phyloP scores from a whole-genome alignment of 2,888 invertebrate genomes.

The Pammene fasciana region DNA sequence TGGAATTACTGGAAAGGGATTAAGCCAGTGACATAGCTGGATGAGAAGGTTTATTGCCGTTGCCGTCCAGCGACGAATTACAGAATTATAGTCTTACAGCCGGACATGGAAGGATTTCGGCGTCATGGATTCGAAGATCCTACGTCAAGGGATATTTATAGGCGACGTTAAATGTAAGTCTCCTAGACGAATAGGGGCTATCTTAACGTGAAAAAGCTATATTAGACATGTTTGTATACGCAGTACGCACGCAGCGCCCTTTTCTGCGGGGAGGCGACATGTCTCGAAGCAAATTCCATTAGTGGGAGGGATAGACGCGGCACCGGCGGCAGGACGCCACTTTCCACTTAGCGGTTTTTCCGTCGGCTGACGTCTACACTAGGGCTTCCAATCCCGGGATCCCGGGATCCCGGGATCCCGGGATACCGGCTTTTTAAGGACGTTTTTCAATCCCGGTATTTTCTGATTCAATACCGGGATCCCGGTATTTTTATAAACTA shows the following conservation, averaged over 20 bases:
- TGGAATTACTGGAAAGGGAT: conserved; percentile 43
- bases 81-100: conserved; percentile 47
- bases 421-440: no score
- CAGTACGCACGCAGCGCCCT: conserved; percentile 46
- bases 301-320: conserved; percentile 53
- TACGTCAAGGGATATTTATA: conserved; percentile 33
- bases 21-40: conserved; percentile 39
- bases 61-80: conserved; percentile 53
- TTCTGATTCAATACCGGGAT: no score
- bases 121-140: conserved; percentile 51
- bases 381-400: no score
- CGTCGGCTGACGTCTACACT: conserved; percentile 47
- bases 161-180: conserved; percentile 16
- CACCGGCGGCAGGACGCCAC: conserved; percentile 52
- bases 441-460: no score
- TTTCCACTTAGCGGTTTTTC: conserved; percentile 64
- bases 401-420: no score
- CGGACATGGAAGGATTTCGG: conserved; percentile 52
- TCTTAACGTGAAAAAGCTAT: conserved; percentile 25
- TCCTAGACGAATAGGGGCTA: conserved; percentile 17
- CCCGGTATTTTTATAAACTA: no score
- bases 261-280: conserved; percentile 51
- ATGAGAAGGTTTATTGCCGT: conserved; percentile 46
- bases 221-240: conserved; percentile 27
- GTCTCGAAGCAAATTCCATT: conserved; percentile 64